Base-by-base conservation (phyloP, 2,113 vertebrate genomes). In the Sceloporus undulatus region DNA sequence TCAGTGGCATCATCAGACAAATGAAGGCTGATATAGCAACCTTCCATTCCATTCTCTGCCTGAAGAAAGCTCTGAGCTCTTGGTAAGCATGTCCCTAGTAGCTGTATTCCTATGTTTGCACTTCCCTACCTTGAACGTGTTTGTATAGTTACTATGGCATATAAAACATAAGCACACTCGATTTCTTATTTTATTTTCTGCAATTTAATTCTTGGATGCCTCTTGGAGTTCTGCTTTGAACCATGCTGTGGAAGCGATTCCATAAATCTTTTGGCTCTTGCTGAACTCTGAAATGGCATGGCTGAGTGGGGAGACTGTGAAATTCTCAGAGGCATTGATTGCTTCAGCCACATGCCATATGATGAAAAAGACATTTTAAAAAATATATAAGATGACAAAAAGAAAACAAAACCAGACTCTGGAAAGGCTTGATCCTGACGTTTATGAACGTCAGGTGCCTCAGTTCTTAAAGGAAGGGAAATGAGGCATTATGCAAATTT, bases 401-500 rank as follows among this genome's bases (percentile, higher is more conserved):
- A 4, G 29, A 34, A 48, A 77, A 48, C 65, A 82, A 62, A 80
- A 38, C 65, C 29, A 16, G 19, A 62, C 71, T 75, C 25, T 66
- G 70, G 56, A 75, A 59, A 68, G 38, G 2, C 18, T 48, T 75
- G n/a, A 40, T n/a, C 74, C n/a, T 25, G 71, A n/a, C 52, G 13
- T 71, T 66, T 79, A 48, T 87, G 86, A 87, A 87, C 66, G 79
- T 82, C 56, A 66, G 79, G 38, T 25, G 5, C 9, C 56, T 82
- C 71, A 10, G 14, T 56, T 65, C 29, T 21, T 18, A 18, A 38
- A 82, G 42, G 21, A 82, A 29, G 3, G 59, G 34, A 87, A 75
- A 82, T 82, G 80, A 9, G 66, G 86, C 82, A 59, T 66, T 76
- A 82, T 76, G 86, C 59, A 82, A 87, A 87, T 82, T 48, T 66